phyloP scores from a whole-genome alignment of 2,113 vertebrate species.

The Ceuthmochares aereus region DNA sequence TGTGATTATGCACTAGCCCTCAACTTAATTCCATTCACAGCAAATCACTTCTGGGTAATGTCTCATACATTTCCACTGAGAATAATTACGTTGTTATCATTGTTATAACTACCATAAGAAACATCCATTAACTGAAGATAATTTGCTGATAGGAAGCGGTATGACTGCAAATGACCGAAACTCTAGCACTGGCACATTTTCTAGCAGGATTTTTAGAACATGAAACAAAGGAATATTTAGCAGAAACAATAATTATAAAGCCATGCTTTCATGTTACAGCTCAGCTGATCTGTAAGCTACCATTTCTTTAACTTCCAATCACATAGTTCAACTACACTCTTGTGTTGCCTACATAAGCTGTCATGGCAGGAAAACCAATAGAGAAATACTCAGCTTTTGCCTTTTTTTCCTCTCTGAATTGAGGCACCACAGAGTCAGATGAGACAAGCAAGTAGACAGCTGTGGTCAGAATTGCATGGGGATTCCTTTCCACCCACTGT shows the following conservation, averaged over 20 bases:
- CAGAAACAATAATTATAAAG: not conserved
- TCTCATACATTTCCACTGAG: not conserved
- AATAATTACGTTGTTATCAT: not conserved
- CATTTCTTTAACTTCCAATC: not conserved
- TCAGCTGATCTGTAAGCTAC: not conserved
- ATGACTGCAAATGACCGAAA: not conserved
- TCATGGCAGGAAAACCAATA: not conserved
- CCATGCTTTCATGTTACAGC: not conserved
- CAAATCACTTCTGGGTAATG: not conserved
- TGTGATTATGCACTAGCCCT: not conserved
- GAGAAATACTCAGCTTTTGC: not conserved
- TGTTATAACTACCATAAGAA: not conserved
- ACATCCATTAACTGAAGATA: not conserved
- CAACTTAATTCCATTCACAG: not conserved
- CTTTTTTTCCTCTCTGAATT: not conserved
- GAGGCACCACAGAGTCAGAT: not conserved
- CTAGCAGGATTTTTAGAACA: not conserved
- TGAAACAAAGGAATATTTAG: not conserved
- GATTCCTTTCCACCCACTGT: not conserved
- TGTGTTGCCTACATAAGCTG: not conserved
- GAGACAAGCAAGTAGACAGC: not conserved
- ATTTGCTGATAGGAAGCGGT: not conserved
- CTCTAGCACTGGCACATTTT: not conserved
- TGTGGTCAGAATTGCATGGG: not conserved
- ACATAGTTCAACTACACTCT: not conserved